phyloP scores from a whole-genome alignment of 64 coral and sea anemone genomes.

The Montipora capricornis region DNA sequence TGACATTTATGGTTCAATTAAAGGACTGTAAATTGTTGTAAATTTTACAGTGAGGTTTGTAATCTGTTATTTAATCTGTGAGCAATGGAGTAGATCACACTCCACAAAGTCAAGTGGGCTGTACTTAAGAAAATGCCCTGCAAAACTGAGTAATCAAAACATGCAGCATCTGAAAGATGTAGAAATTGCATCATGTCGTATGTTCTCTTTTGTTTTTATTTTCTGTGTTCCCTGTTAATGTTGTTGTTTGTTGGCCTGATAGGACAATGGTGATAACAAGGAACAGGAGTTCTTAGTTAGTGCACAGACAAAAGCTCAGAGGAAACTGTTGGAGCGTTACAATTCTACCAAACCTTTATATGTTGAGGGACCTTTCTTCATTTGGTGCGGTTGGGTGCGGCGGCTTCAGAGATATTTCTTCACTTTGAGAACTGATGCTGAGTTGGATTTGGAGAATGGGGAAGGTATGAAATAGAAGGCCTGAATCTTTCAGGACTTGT shows the following conservation, averaged over 20 bases:
- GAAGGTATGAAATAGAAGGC: conserved; percentile 59
- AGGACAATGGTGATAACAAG: conserved; percentile 47
- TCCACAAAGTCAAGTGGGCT: too few relatives aligned
- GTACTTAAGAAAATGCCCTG: too few relatives aligned
- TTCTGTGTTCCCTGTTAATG: neutral
- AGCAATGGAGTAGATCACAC: too few relatives aligned
- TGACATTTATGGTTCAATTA: too few relatives aligned
- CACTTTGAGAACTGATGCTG: conserved; percentile 80
- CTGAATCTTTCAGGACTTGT: neutral
- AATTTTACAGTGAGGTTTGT: too few relatives aligned
- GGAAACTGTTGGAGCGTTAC: conserved; percentile 69
- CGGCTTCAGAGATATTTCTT: conserved; percentile 82
- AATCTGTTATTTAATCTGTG: too few relatives aligned
- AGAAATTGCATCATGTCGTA: neutral
- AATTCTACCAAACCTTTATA: conserved; percentile 76
- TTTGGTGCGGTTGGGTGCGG: conserved; percentile 92
- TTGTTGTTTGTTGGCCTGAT: neutral
- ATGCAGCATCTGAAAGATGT: too few relatives aligned
- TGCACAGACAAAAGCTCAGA: conserved; percentile 70
- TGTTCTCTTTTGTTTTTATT: neutral
- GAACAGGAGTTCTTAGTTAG: conserved; percentile 74
- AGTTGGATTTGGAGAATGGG: conserved; percentile 57
- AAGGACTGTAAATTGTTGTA: too few relatives aligned
- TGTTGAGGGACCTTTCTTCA: conserved; percentile 91
- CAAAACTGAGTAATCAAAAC: too few relatives aligned